Base-by-base conservation (phyloP, 53 echinoderm and acorn worm species). In the Holothuria scabra region DNA sequence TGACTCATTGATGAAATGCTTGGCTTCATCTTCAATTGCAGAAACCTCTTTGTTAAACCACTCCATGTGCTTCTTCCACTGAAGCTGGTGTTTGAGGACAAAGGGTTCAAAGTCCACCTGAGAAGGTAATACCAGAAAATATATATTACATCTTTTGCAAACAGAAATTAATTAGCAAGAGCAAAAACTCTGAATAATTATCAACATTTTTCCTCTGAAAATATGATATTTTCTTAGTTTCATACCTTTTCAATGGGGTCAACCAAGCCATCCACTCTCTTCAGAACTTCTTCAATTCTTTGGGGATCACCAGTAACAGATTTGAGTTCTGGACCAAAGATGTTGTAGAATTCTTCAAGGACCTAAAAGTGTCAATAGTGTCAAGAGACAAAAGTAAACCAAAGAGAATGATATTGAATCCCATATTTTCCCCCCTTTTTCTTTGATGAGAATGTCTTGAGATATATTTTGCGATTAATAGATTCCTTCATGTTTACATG, bases 251-350 rank as follows among this genome's bases (percentile, higher is more conserved):
- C 91, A 72, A 99, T 89, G 9, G 94, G 99, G 57, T 94, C 94
- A 28, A 99, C 99, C 6, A 99, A 88, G 56, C 94, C 94, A 76
- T 99, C 99, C 13, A 99, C 99, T 85, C 99, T 90, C 86, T 95
- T 99, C 56, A 99, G 84, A 0, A 99, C 99, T 56, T 99, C 99
- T 85, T 99, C 99, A 83, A 99, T 99, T 59, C 94, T 88, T 64
- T 99, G 95, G 22, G 99, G 99, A 87, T 99, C 99, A n/a, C 99
- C 99, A 23, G 99, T 99, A 7, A 99, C 99, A 22, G 94, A 94
- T 86, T 99, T 99, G 81, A 99, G 89, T 66, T 99, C 99, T 4
- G 99, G 99, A 18, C 99, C 99, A 87, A 99, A 99, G 88, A 99
- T 99, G 87, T 99, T 95, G 91, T 99, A 99, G 78, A 99, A 99